Base-by-base conservation (phyloP, 2,113 vertebrate genomes). In the Podiceps cristatus region DNA sequence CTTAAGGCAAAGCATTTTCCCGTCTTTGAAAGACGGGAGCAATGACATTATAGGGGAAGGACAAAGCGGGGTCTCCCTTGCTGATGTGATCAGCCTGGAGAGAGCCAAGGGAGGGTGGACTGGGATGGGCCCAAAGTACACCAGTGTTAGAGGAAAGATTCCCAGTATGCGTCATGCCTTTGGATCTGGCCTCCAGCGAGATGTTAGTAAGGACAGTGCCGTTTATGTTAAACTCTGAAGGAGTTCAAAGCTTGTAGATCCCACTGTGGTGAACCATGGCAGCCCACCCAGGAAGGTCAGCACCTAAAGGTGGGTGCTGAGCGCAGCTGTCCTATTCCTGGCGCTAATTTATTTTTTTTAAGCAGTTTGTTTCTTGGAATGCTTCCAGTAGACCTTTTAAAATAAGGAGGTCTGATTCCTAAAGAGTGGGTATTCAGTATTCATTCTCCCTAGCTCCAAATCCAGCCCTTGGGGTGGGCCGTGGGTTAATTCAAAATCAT, bases 41-140 rank as follows among this genome's bases (percentile, higher is more conserved):
- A 74, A 8, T 31, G 17, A 11, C 0, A 0, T 55, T 25, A 35
- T 0, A 0, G 16, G 23, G 55, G 56, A 18, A 16, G 49, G 64
- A 56, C 42, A 45, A 52, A 35, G 78, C 44, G 45, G 59, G 47
- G 13, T 12, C 49, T 45, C 40, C 10, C 3, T 35, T 77, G 69
- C 68, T 94, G 62, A 60, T 64, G 62, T 40, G 71, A 42, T 37
- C 33, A 23, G 25, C 55, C 44, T 84, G 37, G 29, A 50, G 52
- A 72, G 75, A 52, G 29, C 58, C 58, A 55, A 77, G 67, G 64
- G 52, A 19, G 4, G 5, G 18, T 50, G 53, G 17, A 45, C 89
- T 23, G 64, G 45, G 15, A 49, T 40, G 24, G 60, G 60, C 60
- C 11, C 37, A 18, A 24, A 81, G 20, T 11, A 27, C 24, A 29